phyloP scores from a whole-genome alignment of 92 coral and sea anemone species.

The Zoanthus sansibaricus region DNA sequence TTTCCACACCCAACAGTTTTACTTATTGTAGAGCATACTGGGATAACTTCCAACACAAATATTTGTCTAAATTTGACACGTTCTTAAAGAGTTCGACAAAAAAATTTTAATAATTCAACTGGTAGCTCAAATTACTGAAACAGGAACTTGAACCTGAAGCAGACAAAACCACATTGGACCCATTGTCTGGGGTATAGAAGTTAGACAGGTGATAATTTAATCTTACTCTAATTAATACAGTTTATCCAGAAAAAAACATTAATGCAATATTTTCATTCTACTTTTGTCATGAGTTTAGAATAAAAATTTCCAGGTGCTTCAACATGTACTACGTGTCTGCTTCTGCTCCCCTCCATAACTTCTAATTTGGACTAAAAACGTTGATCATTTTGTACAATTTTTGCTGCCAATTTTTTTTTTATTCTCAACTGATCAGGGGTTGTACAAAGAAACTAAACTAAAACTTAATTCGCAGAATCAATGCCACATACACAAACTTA shows the following conservation, averaged over 20 bases:
- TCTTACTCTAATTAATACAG: too few relatives aligned
- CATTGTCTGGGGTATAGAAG: too few relatives aligned
- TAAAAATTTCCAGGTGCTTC: background rate
- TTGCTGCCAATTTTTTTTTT: too few relatives aligned
- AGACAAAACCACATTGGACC: too few relatives aligned
- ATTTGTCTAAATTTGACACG: background rate
- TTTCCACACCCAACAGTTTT: background rate
- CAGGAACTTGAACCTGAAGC: background rate
- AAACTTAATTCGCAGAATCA: too few relatives aligned
- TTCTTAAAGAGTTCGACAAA: background rate
- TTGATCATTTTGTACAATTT: too few relatives aligned
- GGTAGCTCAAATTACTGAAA: background rate
- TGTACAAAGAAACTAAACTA: too few relatives aligned
- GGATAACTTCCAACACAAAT: conserved; percentile 32
- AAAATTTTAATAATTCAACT: background rate
- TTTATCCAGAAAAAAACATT: background rate
- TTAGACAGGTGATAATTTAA: too few relatives aligned
- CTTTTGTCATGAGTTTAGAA: background rate
- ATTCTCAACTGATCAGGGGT: too few relatives aligned
- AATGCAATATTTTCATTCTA: background rate
- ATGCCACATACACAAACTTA: too few relatives aligned
- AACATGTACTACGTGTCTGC: background rate
- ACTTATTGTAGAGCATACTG: background rate
- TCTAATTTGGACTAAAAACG: too few relatives aligned
- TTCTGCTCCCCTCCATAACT: conserved; percentile 11